Evolutionary conservation across 2,888 invertebrate species (phyloP), one percentile per base, ranked within the genome.

Genomic region (Synergus laeviventris): DNA sequence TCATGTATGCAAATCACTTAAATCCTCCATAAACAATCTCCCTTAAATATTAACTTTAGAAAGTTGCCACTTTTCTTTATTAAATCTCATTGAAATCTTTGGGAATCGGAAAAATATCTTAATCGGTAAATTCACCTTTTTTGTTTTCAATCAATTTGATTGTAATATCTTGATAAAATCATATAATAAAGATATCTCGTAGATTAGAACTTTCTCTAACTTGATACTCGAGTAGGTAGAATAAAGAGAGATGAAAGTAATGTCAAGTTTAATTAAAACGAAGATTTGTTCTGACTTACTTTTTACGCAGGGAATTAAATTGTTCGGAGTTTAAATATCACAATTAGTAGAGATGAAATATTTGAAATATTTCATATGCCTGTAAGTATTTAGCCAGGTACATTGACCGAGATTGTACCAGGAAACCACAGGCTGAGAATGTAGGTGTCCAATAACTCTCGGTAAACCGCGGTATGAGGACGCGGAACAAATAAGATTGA

Each of bases 361-460:
- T n/a, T 45, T 16, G 16, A 45, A 7, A 1, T 45, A 45, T 16
- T 45, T 45, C 1, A 16, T 16, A 42, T 31, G 31, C 31, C 14
- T 16, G n/a, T n/a, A 45, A 45, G 16, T 16, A 45, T 45, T 45
- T 45, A 16, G 16, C n/a, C 45, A 7, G 7, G 7, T 8, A n/a
- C 16, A n/a, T 5, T 45, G 7, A 45, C 16, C 16, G 39, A 1
- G 45, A n/a, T 7, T 45, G 45, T 16, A 16, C 45, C 7, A 16
- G 7, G 61, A 61, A 61, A 61, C 61, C 61, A 61, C 61, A 59
- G 12, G 12, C 59, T 31, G n/a, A 12, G 61, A 61, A 36, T 24
- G 24, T 21, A 64, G 64, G 64, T 64, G 64, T 64, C 64, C 14
- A 8, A 64, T 64, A 64, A 64, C 64, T 21, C 16, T 64, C 42